phyloP scores from a whole-genome alignment of 2,797 vertebrate species.

The Chaunax sp. region DNA sequence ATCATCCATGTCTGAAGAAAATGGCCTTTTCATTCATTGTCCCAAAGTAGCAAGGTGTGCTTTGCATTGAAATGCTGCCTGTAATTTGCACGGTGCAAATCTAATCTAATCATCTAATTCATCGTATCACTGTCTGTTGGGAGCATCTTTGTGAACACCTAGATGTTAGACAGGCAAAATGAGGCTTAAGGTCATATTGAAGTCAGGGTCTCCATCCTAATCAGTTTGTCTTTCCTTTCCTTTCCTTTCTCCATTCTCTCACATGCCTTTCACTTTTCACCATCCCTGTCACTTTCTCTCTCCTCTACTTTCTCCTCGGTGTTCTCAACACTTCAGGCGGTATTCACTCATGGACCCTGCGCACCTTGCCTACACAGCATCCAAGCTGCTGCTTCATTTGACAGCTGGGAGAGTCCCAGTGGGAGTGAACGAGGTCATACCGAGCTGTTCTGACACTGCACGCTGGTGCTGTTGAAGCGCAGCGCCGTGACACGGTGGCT shows the following conservation, averaged over 20 bases:
- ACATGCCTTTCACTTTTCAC: conserved; percentile 25
- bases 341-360: conserved; percentile 56
- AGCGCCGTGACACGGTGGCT: conserved; percentile 92
- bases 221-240: conserved; percentile 12
- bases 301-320: conserved; percentile 44
- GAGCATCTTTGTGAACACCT: background rate
- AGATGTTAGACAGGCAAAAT: conserved; percentile 10
- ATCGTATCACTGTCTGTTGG: conserved; percentile 2
- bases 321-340: conserved; percentile 47
- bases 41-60: conserved; percentile 39
- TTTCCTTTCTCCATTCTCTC: conserved; percentile 9
- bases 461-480: conserved; percentile 98
- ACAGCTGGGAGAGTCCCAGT: conserved; percentile 67
- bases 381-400: conserved; percentile 61
- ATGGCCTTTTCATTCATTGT: conserved; percentile 74
- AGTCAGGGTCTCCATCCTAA: too few relatives aligned
- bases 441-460: conserved; percentile 98
- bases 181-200: conserved; percentile 13
- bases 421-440: conserved; percentile 82
- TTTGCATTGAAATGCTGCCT: conserved; percentile 52
- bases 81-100: conserved; percentile 34
- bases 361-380: conserved; percentile 62
- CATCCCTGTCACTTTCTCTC: conserved; percentile 31
- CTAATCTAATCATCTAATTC: conserved; percentile 9
- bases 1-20: conserved; percentile 73